phyloP scores from a whole-genome alignment of 2,113 vertebrate genomes.

The Cettia cetti region DNA sequence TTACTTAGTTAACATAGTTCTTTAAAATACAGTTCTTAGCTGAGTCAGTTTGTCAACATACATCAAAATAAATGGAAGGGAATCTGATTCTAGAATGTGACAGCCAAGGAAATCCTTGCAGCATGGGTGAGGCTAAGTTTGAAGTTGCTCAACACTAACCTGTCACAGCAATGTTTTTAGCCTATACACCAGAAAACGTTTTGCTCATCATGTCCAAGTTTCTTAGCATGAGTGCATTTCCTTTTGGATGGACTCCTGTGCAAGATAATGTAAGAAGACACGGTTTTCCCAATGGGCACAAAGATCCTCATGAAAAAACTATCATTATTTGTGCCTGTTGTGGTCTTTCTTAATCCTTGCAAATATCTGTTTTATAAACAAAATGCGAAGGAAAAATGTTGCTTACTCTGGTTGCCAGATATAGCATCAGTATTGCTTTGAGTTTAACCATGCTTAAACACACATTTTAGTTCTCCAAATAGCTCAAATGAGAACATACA shows the following conservation, averaged over 20 bases:
- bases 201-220: not conserved
- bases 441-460: conserved; percentile 20
- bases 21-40: not conserved
- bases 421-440: not conserved
- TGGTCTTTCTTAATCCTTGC: not conserved
- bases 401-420: not conserved
- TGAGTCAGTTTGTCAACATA: not conserved
- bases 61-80: not conserved
- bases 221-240: not conserved
- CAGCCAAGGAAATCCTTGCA: not conserved
- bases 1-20: not conserved
- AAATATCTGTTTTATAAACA: conserved; percentile 18
- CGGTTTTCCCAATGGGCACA: not conserved
- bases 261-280: not conserved
- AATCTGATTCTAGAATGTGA: not conserved
- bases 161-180: not conserved
- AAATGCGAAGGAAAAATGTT: conserved; percentile 20
- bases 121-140: not conserved
- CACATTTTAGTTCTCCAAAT: not conserved
- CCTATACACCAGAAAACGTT: not conserved
- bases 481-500: not conserved
- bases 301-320: not conserved
- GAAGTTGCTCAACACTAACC: not conserved
- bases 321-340: not conserved
- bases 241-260: not conserved